These are phyloP conservation scores for Odontocolon sp. DNA, from an alignment of 2,888 invertebrate genomes.

Conservation along the genomic window DNA sequence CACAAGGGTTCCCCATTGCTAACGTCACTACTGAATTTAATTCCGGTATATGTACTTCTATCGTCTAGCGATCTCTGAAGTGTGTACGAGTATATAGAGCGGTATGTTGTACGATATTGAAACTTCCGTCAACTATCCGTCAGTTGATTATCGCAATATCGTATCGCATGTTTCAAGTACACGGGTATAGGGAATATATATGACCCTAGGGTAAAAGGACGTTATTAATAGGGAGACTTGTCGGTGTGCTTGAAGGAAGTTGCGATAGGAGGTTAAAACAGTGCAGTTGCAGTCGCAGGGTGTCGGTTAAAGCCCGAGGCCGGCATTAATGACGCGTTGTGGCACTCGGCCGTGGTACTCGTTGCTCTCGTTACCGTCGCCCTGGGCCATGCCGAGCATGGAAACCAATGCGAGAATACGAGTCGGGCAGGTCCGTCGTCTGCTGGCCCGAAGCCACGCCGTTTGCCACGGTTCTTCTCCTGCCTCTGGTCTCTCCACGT, in stretches of 20 bases:
- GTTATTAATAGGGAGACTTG: slow-evolving; percentile 33
- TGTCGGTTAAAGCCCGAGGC: slow-evolving; percentile 64
- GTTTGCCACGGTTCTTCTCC: slow-evolving; percentile 33
- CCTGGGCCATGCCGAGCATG: slow-evolving; percentile 64
- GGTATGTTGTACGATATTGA: slow-evolving; percentile 31
- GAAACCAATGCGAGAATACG: slow-evolving; percentile 2
- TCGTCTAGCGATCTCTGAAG: background rate
- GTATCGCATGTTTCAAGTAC: slow-evolving; percentile 2
- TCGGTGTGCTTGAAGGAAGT: slow-evolving; percentile 17
- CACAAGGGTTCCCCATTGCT: background rate
- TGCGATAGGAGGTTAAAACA: slow-evolving; percentile 38
- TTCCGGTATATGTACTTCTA: too few relatives aligned
- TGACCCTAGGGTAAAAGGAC: background rate
- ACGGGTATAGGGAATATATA: background rate
- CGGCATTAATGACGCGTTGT: slow-evolving; percentile 74
- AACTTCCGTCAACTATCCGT: slow-evolving; percentile 42
- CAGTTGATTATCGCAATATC: slow-evolving; percentile 16
- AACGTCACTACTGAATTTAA: background rate
- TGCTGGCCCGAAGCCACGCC: slow-evolving; percentile 44
- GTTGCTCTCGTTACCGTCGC: slow-evolving; percentile 75
- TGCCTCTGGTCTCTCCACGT: slow-evolving; percentile 38
- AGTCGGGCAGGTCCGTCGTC: slow-evolving; percentile 34
- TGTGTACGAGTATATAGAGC: background rate
- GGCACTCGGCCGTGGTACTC: slow-evolving; percentile 65
- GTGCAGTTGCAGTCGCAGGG: slow-evolving; percentile 31